Evolutionary conservation across 1,140 invertebrate species (phyloP), one percentile per base, ranked within the genome.

Genomic region (Venturia canescens): DNA sequence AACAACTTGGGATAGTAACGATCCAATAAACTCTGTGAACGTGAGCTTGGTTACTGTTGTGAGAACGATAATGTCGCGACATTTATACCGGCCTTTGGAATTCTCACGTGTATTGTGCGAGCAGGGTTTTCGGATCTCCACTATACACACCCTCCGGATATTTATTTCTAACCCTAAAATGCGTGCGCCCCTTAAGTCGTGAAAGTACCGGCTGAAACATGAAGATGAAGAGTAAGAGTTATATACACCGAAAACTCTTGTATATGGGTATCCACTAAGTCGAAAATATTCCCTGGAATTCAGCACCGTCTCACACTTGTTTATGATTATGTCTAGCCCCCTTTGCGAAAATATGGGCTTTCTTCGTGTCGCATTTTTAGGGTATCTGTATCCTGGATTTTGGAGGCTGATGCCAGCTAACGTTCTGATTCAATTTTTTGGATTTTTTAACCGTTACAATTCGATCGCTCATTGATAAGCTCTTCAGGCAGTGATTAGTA

Each of bases 161-260:
- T 57, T 57, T 57, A 21, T 57, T 57, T 23, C 53, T 23, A n/a
- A 57, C 53, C 53, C 53, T 57, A 9, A 23, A 57, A 18, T n/a
- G 53, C 21, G 21, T 57, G 53, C 53, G 53, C 53, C 21, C 21
- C 53, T 23, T 57, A 57, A n/a, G 53, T 57, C 53, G 53, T 23
- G 53, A 57, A 21, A 44, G 38, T 21, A 57, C 53, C 18, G 6
- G 53, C n/a, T 57, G 53, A 57, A 57, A 11, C 21, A n/a, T 44
- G n/a, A 18, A 63, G 63, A 78, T 69, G n/a, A 80, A 26, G 21
- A 80, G 71, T 66, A 23, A 57, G 53, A 57, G 53, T 57, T 44
- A 44, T n/a, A 57, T 57, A 23, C 18, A 57, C 18, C 53, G 21
- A 57, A 57, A 57, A 53, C 3, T 53, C 21, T 57, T n/a, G 53